Conservation (phyloP, 2,797 vertebrate species). For the Lateolabrax maculatus region DNA sequence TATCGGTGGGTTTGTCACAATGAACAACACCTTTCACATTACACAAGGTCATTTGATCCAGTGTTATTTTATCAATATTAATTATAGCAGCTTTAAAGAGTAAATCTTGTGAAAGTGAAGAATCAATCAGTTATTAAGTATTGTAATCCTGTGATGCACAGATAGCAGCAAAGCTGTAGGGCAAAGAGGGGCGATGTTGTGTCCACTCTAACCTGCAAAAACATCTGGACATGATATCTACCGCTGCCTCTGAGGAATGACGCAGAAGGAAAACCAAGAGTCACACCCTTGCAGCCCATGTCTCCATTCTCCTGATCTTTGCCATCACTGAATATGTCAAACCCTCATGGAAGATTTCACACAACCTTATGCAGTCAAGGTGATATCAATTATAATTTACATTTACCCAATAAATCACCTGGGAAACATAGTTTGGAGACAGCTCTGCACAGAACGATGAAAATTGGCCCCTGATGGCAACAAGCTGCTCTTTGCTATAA, state of each 20-base stretch:
- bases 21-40: not conserved
- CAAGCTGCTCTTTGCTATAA: slow-evolving; percentile 4
- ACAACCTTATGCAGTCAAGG: slow-evolving; percentile 26
- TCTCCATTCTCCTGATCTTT: slow-evolving; percentile 54
- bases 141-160: not conserved
- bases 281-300: slow-evolving; percentile 37
- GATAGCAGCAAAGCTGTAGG: slow-evolving; percentile 9
- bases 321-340: slow-evolving; percentile 50
- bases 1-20: not conserved
- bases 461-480: slow-evolving; percentile 57
- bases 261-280: slow-evolving; percentile 45
- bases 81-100: not conserved
- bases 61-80: not conserved
- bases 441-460: slow-evolving; percentile 33
- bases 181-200: slow-evolving; percentile 20
- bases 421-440: slow-evolving; percentile 30
- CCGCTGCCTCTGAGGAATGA: slow-evolving; percentile 43
- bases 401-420: slow-evolving; percentile 58
- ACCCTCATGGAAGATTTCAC: slow-evolving; percentile 35
- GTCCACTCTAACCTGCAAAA: slow-evolving; percentile 41
- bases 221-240: slow-evolving; percentile 73
- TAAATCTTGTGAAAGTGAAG: not conserved
- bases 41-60: not conserved
- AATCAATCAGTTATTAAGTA: not conserved
- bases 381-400: slow-evolving; percentile 52